Conservation (phyloP, 2,797 vertebrate genomes). For the Myripristis jacobus region DNA sequence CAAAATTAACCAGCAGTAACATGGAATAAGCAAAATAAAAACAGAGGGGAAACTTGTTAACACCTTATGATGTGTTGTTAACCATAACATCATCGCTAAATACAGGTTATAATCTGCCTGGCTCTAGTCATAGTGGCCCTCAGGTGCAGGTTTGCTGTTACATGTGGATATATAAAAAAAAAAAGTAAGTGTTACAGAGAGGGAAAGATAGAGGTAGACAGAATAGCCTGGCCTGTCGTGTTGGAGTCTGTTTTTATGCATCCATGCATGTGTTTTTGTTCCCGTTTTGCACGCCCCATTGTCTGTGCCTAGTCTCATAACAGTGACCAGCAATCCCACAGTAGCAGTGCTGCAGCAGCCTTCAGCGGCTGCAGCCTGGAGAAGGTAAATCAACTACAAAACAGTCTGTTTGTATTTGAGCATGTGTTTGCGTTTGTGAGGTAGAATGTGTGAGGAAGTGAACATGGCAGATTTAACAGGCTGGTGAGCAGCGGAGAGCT, state of each 20-base stretch:
- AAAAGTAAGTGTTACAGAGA: neutral
- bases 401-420: conserved; percentile 50
- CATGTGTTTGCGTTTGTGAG: conserved; percentile 12
- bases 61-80: too few relatives aligned
- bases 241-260: neutral
- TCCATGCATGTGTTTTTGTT: conserved; percentile 29
- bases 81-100: too few relatives aligned
- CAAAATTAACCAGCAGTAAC: too few relatives aligned
- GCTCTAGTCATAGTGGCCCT: neutral
- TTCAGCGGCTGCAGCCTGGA: conserved; percentile 42
- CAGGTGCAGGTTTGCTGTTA: neutral
- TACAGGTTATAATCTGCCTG: too few relatives aligned
- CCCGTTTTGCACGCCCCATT: conserved; percentile 30
- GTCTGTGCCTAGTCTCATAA: conserved; percentile 60
- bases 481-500: conserved; percentile 52
- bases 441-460: conserved; percentile 49
- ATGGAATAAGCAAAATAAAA: too few relatives aligned
- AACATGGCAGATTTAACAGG: conserved; percentile 69
- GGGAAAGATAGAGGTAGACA: neutral
- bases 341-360: conserved; percentile 43
- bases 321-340: conserved; percentile 45
- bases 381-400: conserved; percentile 61
- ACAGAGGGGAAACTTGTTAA: too few relatives aligned
- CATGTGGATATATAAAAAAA: too few relatives aligned
- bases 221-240: conserved; percentile 35